Conservation (phyloP, 2,113 vertebrate genomes). For the Hippocampus barbouri region DNA sequence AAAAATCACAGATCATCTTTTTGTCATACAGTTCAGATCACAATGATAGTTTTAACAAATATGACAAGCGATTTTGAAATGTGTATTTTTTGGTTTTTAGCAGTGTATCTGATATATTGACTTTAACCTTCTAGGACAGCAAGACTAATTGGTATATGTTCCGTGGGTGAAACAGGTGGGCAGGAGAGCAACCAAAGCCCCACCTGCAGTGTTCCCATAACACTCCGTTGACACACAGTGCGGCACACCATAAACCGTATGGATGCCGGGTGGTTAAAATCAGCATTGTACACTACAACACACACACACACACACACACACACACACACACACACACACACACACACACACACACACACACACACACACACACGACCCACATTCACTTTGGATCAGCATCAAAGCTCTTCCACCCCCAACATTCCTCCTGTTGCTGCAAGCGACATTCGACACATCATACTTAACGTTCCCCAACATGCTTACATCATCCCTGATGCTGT, state of each 20-base stretch:
- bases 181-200: not conserved
- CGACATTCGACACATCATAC: constrained; percentile 18
- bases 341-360: constrained; percentile 9
- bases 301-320: too few relatives aligned
- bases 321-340: not conserved
- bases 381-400: constrained; percentile 57
- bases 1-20: too few relatives aligned
- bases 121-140: not conserved
- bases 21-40: too few relatives aligned
- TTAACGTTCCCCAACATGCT: constrained; percentile 25
- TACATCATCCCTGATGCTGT: constrained; percentile 18
- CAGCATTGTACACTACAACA: constrained; percentile 2
- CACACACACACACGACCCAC: not conserved
- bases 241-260: not conserved
- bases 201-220: constrained; percentile 13
- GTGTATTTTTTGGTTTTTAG: too few relatives aligned
- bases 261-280: constrained; percentile 16
- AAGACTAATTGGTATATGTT: not conserved
- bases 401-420: constrained; percentile 43
- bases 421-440: constrained; percentile 36
- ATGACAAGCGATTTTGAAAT: too few relatives aligned
- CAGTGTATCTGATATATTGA: too few relatives aligned
- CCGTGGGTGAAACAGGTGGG: not conserved
- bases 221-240: constrained; percentile 8
- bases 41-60: too few relatives aligned